Evolutionary conservation across 2,888 invertebrate genomes (phyloP), one percentile per base, ranked within the genome.

Genomic region (Amaurobius ferox): DNA sequence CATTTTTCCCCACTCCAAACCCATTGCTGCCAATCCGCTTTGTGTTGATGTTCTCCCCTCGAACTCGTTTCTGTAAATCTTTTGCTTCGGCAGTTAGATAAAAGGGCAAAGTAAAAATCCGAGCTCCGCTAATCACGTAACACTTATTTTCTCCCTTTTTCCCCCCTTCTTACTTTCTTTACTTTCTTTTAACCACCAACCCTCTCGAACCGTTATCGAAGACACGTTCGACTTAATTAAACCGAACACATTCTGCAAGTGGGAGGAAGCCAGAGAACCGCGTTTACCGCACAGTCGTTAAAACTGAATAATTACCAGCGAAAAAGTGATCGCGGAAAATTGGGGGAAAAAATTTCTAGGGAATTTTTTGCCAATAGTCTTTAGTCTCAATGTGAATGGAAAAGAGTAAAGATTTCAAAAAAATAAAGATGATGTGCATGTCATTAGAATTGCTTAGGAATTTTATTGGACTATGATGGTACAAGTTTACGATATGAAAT

Each of bases 261-360:
- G 68, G 19, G 74, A 3, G 26, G 48, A 29, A 48, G 30, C 40
- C 9, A 62, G n/a, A 28, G 62, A 40, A 66, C 78, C 61, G 23
- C 80, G 62, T 80, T 80, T 80, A 67, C 61, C 28, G 23, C 32
- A 30, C 66, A 72, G 72, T 85, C 83, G 77, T 85, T 85, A 85
- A 55, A 72, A 72, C 77, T 85, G 77, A 77, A 85, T 85, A 85
- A 85, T 85, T 85, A 85, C 83, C 77, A 39, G 40, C 66, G 35
- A 66, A 85, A 67, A 32, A 85, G 55, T 30, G 66, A 66, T 55
- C 72, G 23, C 3, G 19, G 55, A 19, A 44, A 55, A 55, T 23
- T 3, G 23, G 23, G 5, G 16, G 6, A 55, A 55, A 55, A 55
- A 23, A n/a, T n/a, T n/a, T n/a, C n/a, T n/a, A n/a, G n/a, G n/a